These are phyloP conservation scores for Chaetogeoica ovagalla DNA, from an alignment of 2,888 invertebrate species.

Conservation along the genomic window DNA sequence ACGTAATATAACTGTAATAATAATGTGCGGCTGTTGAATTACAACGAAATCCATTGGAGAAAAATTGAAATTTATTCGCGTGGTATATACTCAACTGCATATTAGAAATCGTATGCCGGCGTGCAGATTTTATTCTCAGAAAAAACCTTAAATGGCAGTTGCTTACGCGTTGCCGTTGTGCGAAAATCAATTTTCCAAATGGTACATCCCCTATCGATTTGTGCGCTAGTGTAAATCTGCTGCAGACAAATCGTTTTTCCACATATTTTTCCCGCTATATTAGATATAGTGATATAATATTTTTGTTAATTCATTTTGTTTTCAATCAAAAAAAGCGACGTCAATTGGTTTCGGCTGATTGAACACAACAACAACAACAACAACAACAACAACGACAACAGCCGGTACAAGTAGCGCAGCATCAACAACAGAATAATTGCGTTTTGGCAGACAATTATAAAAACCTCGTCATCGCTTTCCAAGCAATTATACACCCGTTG, in stretches of 20 bases:
- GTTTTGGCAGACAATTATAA: conserved; percentile 28
- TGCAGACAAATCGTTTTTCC: background rate
- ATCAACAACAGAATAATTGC: background rate
- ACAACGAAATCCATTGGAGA: background rate
- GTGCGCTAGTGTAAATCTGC: background rate
- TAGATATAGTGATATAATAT: no score
- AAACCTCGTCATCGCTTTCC: background rate
- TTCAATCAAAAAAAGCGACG: background rate
- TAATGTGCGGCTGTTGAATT: background rate
- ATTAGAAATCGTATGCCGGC: no score
- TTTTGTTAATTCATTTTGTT: background rate
- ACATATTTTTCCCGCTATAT: background rate
- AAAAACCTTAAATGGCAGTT: no score
- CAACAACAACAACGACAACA: background rate
- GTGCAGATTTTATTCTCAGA: no score
- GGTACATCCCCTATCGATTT: no score
- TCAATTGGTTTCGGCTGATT: conserved; percentile 8
- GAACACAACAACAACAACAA: background rate
- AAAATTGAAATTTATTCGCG: background rate
- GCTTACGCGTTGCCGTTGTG: no score
- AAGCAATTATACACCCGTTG: background rate
- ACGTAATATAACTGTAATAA: background rate
- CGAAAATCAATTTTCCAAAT: no score
- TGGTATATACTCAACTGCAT: no score
- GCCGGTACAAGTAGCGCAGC: background rate